Evolutionary conservation across 2,888 invertebrate genomes (phyloP).

Genomic region (Rhagonycha lutea): DNA sequence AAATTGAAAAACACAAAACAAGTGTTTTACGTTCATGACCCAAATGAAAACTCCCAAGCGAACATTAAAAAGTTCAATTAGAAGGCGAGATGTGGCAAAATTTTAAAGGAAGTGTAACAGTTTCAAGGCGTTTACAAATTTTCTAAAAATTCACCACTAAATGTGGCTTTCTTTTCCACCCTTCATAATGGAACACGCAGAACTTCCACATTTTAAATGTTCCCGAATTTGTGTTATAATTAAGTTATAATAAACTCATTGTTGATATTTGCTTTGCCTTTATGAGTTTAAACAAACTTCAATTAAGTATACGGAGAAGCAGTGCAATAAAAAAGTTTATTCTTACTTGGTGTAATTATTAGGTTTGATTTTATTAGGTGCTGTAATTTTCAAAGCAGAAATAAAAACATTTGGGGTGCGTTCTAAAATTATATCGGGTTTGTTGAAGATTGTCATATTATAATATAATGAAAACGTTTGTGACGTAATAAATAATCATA

Average conservation of each 20-base stretch:
- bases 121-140: conserved; percentile 12
- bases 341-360: not conserved
- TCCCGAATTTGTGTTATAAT: not conserved
- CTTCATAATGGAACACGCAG: not conserved
- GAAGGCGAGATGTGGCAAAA: conserved; percentile 5
- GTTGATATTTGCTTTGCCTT: not conserved
- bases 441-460: no score
- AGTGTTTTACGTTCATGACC: conserved; percentile 7
- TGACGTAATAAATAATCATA: no score
- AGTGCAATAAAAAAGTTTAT: not conserved
- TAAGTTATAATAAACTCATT: not conserved
- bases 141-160: not conserved
- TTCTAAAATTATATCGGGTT: no score
- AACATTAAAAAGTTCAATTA: conserved; percentile 20
- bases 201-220: not conserved
- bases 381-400: no score
- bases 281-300: not conserved
- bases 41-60: conserved; percentile 14
- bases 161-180: not conserved
- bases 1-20: conserved; percentile 3
- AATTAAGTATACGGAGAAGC: not conserved
- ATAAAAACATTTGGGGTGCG: no score
- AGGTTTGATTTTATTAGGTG: no score
- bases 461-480: no score
- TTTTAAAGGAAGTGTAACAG: conserved; percentile 12